Percentiles rank a stretch among this genome's conserved stretches.
These are phyloP conservation scores for Gymnothorax reevesii DNA, from an alignment of 2,797 vertebrate species.

Conservation along the genomic window DNA sequence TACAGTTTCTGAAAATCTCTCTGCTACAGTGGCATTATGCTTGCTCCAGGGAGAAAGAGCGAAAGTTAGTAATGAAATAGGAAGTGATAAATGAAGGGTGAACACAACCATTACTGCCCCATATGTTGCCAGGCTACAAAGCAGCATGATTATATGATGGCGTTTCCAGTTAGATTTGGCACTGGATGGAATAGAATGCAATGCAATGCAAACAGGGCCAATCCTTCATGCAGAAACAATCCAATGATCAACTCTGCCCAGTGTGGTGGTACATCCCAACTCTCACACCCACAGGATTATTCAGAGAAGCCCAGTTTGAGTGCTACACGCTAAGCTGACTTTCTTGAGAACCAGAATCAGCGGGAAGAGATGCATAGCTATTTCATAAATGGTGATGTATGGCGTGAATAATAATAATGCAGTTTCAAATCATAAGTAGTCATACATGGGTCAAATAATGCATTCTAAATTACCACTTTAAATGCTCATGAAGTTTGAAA, in stretches of 20 bases:
- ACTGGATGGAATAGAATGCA: background rate
- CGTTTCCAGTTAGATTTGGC: conserved; percentile 13
- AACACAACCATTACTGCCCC: background rate
- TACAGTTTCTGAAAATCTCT: background rate
- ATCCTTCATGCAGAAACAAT: background rate
- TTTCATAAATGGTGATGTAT: background rate
- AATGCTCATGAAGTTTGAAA: background rate
- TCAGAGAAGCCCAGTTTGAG: conserved; percentile 5
- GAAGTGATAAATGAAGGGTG: conserved; percentile 8
- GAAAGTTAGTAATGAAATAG: conserved; percentile 22
- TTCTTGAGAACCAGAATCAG: background rate
- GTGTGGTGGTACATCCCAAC: background rate
- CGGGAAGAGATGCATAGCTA: background rate
- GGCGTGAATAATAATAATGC: background rate
- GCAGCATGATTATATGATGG: conserved; percentile 10
- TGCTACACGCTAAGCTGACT: conserved; percentile 9
- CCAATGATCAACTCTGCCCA: background rate
- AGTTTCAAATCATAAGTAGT: background rate
- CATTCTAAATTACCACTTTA: background rate
- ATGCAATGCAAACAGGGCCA: conserved; percentile 8
- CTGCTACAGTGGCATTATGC: background rate
- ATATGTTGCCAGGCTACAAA: conserved; percentile 25
- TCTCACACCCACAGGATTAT: background rate
- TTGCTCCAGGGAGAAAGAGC: conserved; percentile 1
- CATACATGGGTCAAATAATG: background rate